Evolutionary conservation across 2,888 invertebrate species (phyloP), one percentile per base, ranked within the genome.

Genomic region (Petrolisthes cinctipes): DNA sequence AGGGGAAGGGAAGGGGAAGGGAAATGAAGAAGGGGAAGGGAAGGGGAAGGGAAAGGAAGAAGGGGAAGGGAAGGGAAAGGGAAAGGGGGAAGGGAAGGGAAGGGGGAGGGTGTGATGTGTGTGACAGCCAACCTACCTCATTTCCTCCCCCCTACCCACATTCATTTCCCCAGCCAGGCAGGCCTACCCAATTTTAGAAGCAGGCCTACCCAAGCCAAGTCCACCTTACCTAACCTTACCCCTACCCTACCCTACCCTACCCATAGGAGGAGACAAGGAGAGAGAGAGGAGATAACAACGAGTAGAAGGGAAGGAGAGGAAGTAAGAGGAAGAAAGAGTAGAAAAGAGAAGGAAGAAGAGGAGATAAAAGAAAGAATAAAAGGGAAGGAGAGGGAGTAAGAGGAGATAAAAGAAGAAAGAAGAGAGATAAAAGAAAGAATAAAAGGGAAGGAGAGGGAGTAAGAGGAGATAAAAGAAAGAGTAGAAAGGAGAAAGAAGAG

Each of bases 51-150:
- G n/a, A 5, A 5, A 73, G 73, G 73, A 73, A 20, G 17, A 5
- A n/a, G n/a, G 5, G n/a, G 78, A n/a, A 20, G 53, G 78, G 78
- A 20, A 78, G 78, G 53, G 78, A 37, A 51, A 14, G 78, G 53
- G 78, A 78, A 78, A 51, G 78, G 54, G 51, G 51, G 53, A 5
- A n/a, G 23, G 20, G 4, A 4, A 53, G 73, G 1, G 51, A 51
- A 51, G 4, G 79, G 54, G 79, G 7, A 53, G 53, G 54, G 54
- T 4, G 37, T 7, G 53, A n/a, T 20, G 73, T 20, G 73, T 20
- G 73, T 73, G 73, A 76, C 20, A 76, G 61, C 61, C 61, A 61
- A 14, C 61, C 61, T 61, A 61, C 61, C 61, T 61, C 61, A 61
- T 61, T 61, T 61, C 61, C 61, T 61, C 61, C 61, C 61, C 61